Base-by-base conservation (phyloP, 1,140 invertebrate species). In the Drosophila seguyi region DNA sequence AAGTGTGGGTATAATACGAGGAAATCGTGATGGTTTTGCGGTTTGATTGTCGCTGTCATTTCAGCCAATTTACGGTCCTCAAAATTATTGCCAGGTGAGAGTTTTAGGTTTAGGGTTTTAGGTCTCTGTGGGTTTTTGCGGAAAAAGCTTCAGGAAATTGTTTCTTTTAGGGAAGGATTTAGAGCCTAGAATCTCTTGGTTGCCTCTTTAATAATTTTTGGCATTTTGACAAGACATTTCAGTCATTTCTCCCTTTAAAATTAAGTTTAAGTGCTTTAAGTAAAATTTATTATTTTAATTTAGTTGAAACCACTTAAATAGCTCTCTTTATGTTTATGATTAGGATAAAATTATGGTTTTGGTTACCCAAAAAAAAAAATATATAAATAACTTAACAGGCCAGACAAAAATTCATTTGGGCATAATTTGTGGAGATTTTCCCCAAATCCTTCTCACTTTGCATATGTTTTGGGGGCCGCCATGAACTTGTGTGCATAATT, bases 21-120 rank as follows among this genome's bases (percentile, higher is more conserved):
- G 44, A 61, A 66, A 73, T 73, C 57, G 39, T 73, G 58, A 55
- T 61, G 48, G 58, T 60, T 81, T 60, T 63, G 75, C 57, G 57
- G 68, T 73, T 57, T 66, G 48, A 48, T 65, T 61, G 56, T 44
- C 50, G 50, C 27, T 38, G n/a, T 27, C 56, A 58, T 59, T 65
- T 65, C 20, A 36, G 52, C 31, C 52, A 55, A 55, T 56, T 60
- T 34, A 52, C 20, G 56, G 45, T 31, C 20, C 13, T 60, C 13
- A 59, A 59, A 59, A 50, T 52, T 52, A 22, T 59, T 56, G 34
- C 16, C 53, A 56, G 53, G 53, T 56, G 22, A 56, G 34, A 56
- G 16, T 25, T 34, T 56, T 4, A 4, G 34, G 20, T n/a, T n/a
- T 11, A 25, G 0, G 6, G 53, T 16, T 56, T 38, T 11, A 13